Conservation (phyloP, 2,888 invertebrate species). For the Nomada goodeniana region DNA sequence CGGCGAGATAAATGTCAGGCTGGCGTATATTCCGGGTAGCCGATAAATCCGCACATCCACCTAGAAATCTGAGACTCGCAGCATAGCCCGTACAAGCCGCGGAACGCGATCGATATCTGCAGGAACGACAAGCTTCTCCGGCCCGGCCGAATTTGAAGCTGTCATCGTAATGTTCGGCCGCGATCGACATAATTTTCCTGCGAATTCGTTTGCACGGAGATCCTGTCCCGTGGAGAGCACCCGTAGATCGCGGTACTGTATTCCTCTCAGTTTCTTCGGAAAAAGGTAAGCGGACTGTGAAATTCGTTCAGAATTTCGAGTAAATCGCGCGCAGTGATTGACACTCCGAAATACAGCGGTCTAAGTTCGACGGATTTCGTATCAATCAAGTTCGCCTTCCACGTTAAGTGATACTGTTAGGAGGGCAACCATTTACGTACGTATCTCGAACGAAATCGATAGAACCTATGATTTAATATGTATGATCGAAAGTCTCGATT, state of each 20-base stretch:
- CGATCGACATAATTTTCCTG: slow-evolving; percentile 41
- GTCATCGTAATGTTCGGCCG: slow-evolving; percentile 33
- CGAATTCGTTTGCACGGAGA: not conserved
- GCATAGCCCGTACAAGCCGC: slow-evolving; percentile 53
- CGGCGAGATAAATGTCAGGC: slow-evolving; percentile 50
- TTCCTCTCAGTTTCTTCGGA: no score
- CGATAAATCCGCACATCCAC: slow-evolving; percentile 63
- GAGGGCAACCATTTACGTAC: slow-evolving; percentile 33
- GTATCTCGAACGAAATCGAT: slow-evolving; percentile 54
- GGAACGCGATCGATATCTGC: slow-evolving; percentile 69
- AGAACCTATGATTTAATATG: not conserved
- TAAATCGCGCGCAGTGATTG: not conserved
- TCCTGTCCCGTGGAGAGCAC: not conserved
- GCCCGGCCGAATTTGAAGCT: slow-evolving; percentile 69
- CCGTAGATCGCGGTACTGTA: not conserved
- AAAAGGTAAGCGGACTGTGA: not conserved
- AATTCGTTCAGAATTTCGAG: not conserved
- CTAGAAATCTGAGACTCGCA: slow-evolving; percentile 60
- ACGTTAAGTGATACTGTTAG: slow-evolving; percentile 18
- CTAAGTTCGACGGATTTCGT: not conserved
- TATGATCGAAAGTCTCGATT: not conserved
- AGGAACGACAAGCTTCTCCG: slow-evolving; percentile 66
- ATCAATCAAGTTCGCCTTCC: not conserved
- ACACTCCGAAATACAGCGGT: not conserved
- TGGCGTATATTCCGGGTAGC: slow-evolving; percentile 45